phyloP scores from a whole-genome alignment of 2,888 invertebrate genomes.

The Erpobdella octoculata region DNA sequence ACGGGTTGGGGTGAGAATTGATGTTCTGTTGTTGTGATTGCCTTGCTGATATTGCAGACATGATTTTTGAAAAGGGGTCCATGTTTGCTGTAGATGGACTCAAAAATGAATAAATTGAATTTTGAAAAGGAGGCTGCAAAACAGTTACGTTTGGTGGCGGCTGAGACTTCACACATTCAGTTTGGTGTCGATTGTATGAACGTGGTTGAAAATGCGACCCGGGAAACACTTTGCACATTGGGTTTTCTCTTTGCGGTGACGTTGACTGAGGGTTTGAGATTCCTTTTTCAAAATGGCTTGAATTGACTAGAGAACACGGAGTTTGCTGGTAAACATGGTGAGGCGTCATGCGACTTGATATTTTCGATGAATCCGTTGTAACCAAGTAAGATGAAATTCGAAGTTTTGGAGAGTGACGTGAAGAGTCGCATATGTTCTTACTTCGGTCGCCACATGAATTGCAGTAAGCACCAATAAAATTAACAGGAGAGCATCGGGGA shows the following conservation, averaged over 20 bases:
- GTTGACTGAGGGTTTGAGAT: background rate
- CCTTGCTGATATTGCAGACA: background rate
- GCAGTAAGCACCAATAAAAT: background rate
- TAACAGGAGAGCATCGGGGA: slow-evolving; percentile 3
- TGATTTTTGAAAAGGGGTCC: background rate
- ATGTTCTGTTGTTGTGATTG: slow-evolving; percentile 12
- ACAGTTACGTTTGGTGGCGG: slow-evolving; percentile 77
- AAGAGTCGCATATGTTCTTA: background rate
- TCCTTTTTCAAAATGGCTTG: slow-evolving; percentile 3
- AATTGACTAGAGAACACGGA: background rate
- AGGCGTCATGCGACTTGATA: background rate
- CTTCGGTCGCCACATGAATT: background rate
- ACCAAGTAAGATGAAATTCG: background rate
- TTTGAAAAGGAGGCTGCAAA: slow-evolving; percentile 65
- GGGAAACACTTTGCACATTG: no score
- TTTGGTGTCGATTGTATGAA: background rate
- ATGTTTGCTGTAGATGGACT: slow-evolving; percentile 40
- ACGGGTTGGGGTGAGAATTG: slow-evolving; percentile 16
- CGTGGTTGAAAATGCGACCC: background rate
- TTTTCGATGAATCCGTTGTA: background rate
- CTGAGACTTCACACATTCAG: background rate
- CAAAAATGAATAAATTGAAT: slow-evolving; percentile 61
- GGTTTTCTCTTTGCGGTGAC: no score
- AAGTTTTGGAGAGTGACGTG: background rate
- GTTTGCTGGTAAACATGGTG: background rate